Evolutionary conservation across 2,113 vertebrate species (phyloP).

Genomic region (Apteryx owenii): DNA sequence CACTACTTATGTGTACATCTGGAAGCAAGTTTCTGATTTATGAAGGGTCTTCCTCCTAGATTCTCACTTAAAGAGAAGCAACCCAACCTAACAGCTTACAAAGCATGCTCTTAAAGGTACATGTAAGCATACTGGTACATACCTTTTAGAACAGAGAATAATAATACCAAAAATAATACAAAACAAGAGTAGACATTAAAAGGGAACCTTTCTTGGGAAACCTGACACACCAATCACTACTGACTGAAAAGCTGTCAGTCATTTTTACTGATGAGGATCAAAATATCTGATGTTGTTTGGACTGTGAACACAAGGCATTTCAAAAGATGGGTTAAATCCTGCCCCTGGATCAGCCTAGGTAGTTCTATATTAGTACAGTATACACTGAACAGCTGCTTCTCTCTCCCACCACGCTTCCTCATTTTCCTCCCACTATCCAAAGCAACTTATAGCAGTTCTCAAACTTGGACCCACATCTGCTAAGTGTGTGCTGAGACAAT

Average conservation of each 20-base stretch:
- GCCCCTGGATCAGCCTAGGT: background rate
- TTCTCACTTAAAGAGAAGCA: background rate
- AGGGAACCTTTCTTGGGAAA: background rate
- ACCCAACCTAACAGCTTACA: background rate
- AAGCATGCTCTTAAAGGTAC: background rate
- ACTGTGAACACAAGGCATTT: background rate
- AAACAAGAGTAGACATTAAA: background rate
- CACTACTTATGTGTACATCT: background rate
- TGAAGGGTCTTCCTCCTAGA: background rate
- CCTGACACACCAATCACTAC: background rate
- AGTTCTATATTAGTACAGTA: background rate
- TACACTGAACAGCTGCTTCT: background rate
- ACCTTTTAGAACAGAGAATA: background rate
- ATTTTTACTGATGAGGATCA: background rate
- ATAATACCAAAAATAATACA: background rate
- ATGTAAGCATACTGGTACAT: background rate
- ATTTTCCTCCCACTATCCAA: background rate
- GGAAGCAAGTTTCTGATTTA: background rate
- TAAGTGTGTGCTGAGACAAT: background rate
- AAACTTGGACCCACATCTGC: background rate
- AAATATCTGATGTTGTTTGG: background rate
- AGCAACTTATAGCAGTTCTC: background rate
- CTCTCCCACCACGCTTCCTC: background rate
- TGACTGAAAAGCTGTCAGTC: background rate
- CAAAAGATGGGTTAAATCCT: background rate